phyloP scores from a whole-genome alignment of 2,888 invertebrate species.

The Syritta pipiens region DNA sequence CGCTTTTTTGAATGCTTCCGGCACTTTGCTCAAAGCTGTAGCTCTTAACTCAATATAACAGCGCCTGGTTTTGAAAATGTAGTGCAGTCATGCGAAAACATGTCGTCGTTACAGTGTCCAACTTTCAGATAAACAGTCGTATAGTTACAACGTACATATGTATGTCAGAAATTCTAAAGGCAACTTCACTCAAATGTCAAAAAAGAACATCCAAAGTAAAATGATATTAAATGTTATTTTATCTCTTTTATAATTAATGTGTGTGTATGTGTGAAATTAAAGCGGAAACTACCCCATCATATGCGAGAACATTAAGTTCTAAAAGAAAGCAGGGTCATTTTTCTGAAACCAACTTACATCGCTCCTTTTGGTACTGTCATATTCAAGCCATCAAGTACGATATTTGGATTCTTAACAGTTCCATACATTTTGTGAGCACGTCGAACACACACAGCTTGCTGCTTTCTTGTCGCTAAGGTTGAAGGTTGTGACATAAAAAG shows the following conservation, averaged over 20 bases:
- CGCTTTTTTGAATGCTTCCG: conserved; percentile 32
- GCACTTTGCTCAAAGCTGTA: conserved; percentile 41
- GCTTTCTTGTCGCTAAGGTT: conserved; percentile 85
- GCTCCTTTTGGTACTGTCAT: conserved; percentile 95
- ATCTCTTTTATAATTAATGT: background rate
- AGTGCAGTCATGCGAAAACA: conserved; percentile 27
- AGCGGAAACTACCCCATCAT: too few species aligned
- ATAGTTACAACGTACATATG: too few species aligned
- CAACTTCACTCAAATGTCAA: conserved; percentile 37
- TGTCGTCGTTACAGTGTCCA: conserved; percentile 21
- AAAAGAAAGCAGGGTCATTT: too few species aligned
- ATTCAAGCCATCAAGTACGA: conserved; percentile 91
- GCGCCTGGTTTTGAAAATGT: conserved; percentile 32
- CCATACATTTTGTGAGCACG: conserved; percentile 92
- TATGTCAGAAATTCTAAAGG: conserved; percentile 22
- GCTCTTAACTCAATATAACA: conserved; percentile 38
- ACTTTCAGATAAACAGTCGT: background rate
- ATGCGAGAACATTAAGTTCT: too few species aligned
- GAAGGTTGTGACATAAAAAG: conserved; percentile 84
- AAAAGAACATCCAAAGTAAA: conserved; percentile 13
- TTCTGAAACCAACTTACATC: conserved; percentile 92
- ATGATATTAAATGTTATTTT: too few species aligned
- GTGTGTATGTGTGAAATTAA: background rate
- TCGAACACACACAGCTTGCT: conserved; percentile 91
- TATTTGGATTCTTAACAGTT: conserved; percentile 86